phyloP scores from a whole-genome alignment of 2,888 invertebrate genomes.

The Geophilus truncorum region DNA sequence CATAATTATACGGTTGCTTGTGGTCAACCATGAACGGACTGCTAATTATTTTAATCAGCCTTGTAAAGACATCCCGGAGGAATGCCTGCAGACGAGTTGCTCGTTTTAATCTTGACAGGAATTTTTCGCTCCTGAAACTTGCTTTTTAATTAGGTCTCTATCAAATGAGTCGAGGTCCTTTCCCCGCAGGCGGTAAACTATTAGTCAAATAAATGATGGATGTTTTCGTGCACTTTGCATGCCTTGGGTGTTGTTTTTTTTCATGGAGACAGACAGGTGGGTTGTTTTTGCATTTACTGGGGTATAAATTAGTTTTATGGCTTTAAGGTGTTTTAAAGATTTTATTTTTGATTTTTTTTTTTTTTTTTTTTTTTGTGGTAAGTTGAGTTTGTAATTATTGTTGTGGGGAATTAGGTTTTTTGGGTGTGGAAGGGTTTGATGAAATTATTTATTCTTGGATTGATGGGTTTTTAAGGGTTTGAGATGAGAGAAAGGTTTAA shows the following conservation, averaged over 20 bases:
- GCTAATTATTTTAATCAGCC: slow-evolving; percentile 4
- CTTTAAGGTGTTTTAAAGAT: neutral
- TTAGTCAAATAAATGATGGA: neutral
- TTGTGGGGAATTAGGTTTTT: too few relatives aligned
- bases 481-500: too few relatives aligned
- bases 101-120: neutral
- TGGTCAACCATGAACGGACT: slow-evolving; percentile 1
- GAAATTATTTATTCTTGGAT: too few relatives aligned
- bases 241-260: neutral
- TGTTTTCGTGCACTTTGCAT: too few relatives aligned
- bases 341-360: neutral
- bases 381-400: too few relatives aligned
- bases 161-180: neutral
- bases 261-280: neutral
- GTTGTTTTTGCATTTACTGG: neutral
- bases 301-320: neutral
- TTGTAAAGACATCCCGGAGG: neutral
- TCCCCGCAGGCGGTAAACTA: neutral
- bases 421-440: too few relatives aligned
- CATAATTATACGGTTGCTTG: neutral
- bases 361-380: neutral
- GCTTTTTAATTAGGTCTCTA: neutral
- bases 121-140: neutral
- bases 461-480: too few relatives aligned
- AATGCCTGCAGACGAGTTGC: neutral